A percentile compares a stretch with the other conserved stretches of the same genome.
Conservation (phyloP, 1,140 invertebrate genomes). For the Bombus breviceps region DNA sequence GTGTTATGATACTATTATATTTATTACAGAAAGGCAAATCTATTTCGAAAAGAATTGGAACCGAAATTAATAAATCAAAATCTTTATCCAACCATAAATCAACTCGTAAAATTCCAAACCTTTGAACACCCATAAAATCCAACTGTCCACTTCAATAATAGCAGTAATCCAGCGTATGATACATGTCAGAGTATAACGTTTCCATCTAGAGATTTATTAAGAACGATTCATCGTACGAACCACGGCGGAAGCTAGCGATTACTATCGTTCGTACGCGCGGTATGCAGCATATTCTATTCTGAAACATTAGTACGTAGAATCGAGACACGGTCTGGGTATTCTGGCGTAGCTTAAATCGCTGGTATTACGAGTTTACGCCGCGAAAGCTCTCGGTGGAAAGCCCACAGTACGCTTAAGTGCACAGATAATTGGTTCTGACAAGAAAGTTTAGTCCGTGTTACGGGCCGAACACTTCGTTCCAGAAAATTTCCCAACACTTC, state of each 20-base stretch:
- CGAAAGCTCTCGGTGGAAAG: not conserved
- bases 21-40: not conserved
- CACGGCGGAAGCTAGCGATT: not conserved
- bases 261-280: not conserved
- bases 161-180: not conserved
- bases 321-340: not conserved
- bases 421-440: slow-evolving; percentile 31
- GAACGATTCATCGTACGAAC: not conserved
- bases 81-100: not conserved
- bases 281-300: not conserved
- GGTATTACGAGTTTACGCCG: slow-evolving; percentile 30
- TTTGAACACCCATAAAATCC: not conserved
- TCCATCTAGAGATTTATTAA: not conserved
- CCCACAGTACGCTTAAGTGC: slow-evolving; percentile 17
- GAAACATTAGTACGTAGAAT: slow-evolving; percentile 3
- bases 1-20: not conserved
- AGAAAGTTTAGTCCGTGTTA: slow-evolving; percentile 21
- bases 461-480: not conserved
- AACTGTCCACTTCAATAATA: not conserved
- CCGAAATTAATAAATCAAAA: not conserved
- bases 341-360: slow-evolving; percentile 9
- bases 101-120: not conserved
- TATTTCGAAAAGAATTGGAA: not conserved
- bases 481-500: not conserved
- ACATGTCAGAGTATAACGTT: not conserved